Conservation (phyloP, 2,888 invertebrate genomes). For the Oxyscelio sp. region DNA sequence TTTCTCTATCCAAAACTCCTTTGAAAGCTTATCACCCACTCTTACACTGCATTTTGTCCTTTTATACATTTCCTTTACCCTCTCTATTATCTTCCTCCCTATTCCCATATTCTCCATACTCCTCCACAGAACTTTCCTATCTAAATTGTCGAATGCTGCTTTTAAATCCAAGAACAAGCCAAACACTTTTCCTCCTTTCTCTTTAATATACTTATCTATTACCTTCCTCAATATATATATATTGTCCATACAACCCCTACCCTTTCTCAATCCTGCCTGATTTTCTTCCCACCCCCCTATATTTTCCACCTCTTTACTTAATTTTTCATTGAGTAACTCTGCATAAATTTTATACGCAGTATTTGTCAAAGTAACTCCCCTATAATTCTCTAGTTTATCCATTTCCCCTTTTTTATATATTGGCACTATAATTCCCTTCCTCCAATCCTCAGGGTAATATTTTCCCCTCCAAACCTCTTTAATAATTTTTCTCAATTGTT, state of each 20-base stretch:
- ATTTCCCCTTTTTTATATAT: constrained; percentile 1
- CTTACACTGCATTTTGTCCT: not conserved
- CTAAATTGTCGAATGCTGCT: too few species aligned
- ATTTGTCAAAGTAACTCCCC: not conserved
- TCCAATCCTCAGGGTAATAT: constrained; percentile 3
- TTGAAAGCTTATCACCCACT: not conserved
- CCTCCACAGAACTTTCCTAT: not conserved
- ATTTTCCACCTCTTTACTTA: not conserved
- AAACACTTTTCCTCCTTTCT: not conserved
- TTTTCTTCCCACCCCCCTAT: not conserved
- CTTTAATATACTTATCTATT: not conserved
- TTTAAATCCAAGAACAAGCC: too few species aligned
- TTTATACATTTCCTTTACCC: constrained; percentile 3
- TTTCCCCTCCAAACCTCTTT: not conserved
- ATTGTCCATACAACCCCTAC: too few species aligned
- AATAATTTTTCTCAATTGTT: too few species aligned
- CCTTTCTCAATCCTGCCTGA: constrained; percentile 1
- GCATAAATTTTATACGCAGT: constrained; percentile 2
- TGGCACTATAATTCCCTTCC: not conserved
- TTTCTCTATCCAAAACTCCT: constrained; percentile 13
- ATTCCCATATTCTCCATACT: too few species aligned
- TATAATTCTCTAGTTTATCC: not conserved
- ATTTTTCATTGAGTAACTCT: constrained; percentile 3
- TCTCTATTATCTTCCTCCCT: not conserved
- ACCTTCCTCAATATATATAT: not conserved